Evolutionary conservation across 2,797 vertebrate genomes (phyloP).

Genomic region (Takifugu rubripes): DNA sequence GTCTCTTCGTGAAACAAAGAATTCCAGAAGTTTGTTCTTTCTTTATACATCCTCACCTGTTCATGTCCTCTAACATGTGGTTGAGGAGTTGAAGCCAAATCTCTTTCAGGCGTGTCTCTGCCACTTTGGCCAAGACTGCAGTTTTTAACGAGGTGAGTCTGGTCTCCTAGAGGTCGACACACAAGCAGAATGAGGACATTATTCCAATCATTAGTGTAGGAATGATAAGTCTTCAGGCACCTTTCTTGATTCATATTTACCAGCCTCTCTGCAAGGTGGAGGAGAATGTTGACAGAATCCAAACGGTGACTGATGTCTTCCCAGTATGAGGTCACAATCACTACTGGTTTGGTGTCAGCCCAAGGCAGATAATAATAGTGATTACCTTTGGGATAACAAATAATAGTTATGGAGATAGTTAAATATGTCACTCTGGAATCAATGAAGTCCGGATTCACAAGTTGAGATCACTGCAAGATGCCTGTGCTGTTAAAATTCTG

Average conservation of each 20-base stretch:
- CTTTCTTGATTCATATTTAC: constrained; percentile 64
- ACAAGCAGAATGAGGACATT: constrained; percentile 14
- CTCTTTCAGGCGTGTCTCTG: constrained; percentile 77
- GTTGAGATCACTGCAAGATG: background rate
- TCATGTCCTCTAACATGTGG: constrained; percentile 84
- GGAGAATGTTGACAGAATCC: constrained; percentile 84
- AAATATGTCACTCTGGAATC: background rate
- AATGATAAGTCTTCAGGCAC: background rate
- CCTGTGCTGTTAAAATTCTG: background rate
- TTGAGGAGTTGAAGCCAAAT: constrained; percentile 87
- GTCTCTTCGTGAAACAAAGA: background rate
- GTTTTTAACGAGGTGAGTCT: constrained; percentile 78
- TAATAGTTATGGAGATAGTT: constrained; percentile 7
- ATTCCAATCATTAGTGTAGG: background rate
- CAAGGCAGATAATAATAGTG: constrained; percentile 97
- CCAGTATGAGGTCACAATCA: constrained; percentile 92
- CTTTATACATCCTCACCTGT: constrained; percentile 70
- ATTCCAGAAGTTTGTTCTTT: background rate
- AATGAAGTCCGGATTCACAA: background rate
- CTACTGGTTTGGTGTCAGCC: constrained; percentile 91
- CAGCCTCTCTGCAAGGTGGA: constrained; percentile 81
- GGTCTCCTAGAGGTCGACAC: constrained; percentile 53
- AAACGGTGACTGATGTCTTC: constrained; percentile 94
- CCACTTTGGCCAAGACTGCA: constrained; percentile 81
- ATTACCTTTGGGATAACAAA: constrained; percentile 78